Conservation (phyloP, 2,797 vertebrate genomes). For the Girardinus metallicus region DNA sequence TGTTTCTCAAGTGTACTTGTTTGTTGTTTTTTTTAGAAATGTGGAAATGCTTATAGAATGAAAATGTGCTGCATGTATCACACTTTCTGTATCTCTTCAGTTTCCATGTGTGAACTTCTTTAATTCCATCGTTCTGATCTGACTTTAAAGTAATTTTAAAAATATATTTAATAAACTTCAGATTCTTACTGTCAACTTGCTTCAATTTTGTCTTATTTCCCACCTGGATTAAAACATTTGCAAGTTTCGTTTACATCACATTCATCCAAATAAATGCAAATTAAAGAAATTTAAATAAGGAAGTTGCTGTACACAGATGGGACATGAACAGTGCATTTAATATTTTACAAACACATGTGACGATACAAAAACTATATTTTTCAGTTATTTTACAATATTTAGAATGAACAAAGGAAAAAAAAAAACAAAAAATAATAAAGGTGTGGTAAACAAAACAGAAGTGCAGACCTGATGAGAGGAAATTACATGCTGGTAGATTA, state of each 20-base stretch:
- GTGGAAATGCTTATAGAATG: constrained; percentile 50
- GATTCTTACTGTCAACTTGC: constrained; percentile 77
- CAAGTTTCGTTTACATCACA: not conserved
- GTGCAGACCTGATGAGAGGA: not conserved
- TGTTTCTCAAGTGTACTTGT: constrained; percentile 34
- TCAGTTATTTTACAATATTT: not conserved
- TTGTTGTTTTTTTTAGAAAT: constrained; percentile 27
- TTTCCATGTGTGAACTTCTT: constrained; percentile 75
- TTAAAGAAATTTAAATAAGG: not conserved
- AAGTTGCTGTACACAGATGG: not conserved
- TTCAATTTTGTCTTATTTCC: constrained; percentile 6
- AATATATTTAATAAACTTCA: constrained; percentile 88
- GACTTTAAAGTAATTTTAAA: constrained; percentile 80
- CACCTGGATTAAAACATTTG: not conserved
- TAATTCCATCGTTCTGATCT: constrained; percentile 74
- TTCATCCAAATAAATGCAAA: not conserved
- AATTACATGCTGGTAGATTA: not conserved
- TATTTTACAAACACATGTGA: not conserved
- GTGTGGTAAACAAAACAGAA: not conserved
- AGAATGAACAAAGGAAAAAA: not conserved
- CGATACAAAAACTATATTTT: not conserved
- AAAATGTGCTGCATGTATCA: constrained; percentile 71
- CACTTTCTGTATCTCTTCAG: constrained; percentile 74
- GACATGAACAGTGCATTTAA: not conserved
- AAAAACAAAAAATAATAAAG: not conserved